A percentile compares a stretch with the other conserved stretches of the same genome.
phyloP scores from a whole-genome alignment of 2,888 invertebrate genomes.

The Synergus gifuensis region DNA sequence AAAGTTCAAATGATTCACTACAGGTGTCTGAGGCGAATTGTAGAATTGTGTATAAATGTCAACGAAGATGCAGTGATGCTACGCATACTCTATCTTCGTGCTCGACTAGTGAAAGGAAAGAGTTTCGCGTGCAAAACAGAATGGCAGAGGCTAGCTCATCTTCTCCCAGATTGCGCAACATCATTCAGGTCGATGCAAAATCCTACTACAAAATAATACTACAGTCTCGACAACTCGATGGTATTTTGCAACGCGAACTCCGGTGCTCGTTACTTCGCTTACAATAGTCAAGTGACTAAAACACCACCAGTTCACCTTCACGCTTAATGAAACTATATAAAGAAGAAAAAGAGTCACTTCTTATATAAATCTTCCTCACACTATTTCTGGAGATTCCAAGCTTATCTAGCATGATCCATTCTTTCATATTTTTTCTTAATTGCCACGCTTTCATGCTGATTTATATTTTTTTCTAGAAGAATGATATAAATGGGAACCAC shows the following conservation, averaged over 20 bases:
- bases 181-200: constrained; percentile 35
- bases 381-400: background rate
- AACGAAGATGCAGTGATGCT: constrained; percentile 54
- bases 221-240: background rate
- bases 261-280: background rate
- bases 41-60: constrained; percentile 62
- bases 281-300: background rate
- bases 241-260: constrained; percentile 15
- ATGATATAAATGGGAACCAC: background rate
- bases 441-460: background rate
- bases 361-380: background rate
- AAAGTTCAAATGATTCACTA: background rate
- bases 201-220: constrained; percentile 7
- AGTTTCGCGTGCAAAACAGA: constrained; percentile 35
- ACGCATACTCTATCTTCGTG: constrained; percentile 58
- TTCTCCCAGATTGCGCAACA: constrained; percentile 29
- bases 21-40: constrained; percentile 19
- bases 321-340: constrained; percentile 27
- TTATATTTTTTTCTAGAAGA: background rate
- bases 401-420: background rate
- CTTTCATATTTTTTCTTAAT: background rate
- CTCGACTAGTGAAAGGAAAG: constrained; percentile 42
- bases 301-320: constrained; percentile 7
- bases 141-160: constrained; percentile 40
- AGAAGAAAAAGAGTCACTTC: background rate